Evolutionary conservation across 2,113 vertebrate genomes (phyloP).

Genomic region (Pteruthius melanotis): DNA sequence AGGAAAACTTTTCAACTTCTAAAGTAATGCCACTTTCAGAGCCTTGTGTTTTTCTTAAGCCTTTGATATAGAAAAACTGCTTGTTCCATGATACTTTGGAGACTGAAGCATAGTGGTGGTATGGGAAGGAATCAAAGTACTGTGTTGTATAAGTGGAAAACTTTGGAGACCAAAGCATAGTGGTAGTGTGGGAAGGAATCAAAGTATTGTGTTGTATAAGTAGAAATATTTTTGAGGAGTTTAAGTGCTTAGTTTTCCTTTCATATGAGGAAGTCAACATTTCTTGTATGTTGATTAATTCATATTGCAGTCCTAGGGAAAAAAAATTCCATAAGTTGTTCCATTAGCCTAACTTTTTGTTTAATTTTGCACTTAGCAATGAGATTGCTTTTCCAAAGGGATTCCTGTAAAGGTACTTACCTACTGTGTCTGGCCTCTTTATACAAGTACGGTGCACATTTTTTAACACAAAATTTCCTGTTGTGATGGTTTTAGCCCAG

Average conservation of each 20-base stretch:
- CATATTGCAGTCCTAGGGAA: not conserved
- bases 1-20: not conserved
- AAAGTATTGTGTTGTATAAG: not conserved
- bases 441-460: not conserved
- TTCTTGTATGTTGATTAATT: not conserved
- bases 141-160: not conserved
- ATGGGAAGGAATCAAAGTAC: not conserved
- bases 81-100: not conserved
- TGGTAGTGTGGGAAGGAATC: not conserved
- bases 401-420: not conserved
- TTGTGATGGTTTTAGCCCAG: not conserved
- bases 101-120: fast-evolving
- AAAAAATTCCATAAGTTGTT: not conserved
- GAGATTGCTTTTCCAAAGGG: not conserved
- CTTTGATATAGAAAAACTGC: not conserved
- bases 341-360: not conserved
- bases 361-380: not conserved
- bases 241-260: not conserved
- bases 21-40: not conserved
- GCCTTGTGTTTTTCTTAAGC: not conserved
- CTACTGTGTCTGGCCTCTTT: not conserved
- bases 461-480: not conserved
- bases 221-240: not conserved
- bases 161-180: fast-evolving
- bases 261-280: not conserved